phyloP scores from a whole-genome alignment of 2,888 invertebrate genomes.

The Aphodius sticticus region DNA sequence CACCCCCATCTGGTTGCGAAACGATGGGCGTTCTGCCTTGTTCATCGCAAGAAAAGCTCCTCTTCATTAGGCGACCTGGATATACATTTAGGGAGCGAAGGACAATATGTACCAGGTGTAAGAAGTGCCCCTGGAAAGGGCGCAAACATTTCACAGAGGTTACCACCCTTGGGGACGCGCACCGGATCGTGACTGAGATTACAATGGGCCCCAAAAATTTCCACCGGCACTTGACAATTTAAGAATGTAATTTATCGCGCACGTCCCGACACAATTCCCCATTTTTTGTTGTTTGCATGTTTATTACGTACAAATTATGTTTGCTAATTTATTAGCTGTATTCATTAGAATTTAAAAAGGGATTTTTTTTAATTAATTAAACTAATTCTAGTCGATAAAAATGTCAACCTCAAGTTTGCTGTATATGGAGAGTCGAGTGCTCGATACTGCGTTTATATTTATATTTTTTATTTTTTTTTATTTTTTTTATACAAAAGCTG shows the following conservation, averaged over 20 bases:
- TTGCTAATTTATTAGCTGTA: too few species aligned
- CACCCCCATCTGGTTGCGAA: background rate
- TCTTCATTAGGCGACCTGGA: background rate
- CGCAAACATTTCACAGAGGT: background rate
- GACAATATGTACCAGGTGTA: slow-evolving; percentile 4
- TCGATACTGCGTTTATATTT: too few species aligned
- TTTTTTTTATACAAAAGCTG: too few species aligned
- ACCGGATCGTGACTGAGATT: background rate
- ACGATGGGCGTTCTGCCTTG: background rate
- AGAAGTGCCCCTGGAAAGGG: background rate
- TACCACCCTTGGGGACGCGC: background rate
- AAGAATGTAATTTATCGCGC: background rate
- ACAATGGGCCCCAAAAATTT: background rate
- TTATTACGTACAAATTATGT: too few species aligned
- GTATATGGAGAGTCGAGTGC: too few species aligned
- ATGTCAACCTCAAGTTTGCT: too few species aligned
- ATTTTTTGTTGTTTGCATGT: too few species aligned
- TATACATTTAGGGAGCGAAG: background rate
- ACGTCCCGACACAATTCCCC: too few species aligned
- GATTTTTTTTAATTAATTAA: too few species aligned
- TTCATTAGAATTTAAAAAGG: too few species aligned
- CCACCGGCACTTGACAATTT: background rate
- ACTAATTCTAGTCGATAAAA: too few species aligned
- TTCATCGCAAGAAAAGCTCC: background rate
- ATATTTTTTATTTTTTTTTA: too few species aligned